Evolutionary conservation across 2,888 invertebrate genomes (phyloP), one percentile per base, ranked within the genome.

Genomic region (Pammene aurita): DNA sequence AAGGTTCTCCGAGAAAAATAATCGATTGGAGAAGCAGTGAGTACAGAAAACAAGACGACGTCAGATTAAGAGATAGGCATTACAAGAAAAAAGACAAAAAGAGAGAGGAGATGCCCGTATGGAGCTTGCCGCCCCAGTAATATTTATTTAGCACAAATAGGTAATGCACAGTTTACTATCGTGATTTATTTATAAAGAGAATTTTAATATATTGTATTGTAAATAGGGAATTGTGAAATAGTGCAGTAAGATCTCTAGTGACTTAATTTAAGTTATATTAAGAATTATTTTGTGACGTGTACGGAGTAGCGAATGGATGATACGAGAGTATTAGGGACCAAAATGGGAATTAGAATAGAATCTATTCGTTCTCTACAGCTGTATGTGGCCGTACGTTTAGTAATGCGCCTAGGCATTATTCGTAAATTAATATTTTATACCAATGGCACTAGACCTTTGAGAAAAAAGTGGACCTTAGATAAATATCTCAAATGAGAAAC

Each of bases 101-200:
- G 73, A 82, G 78, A 72, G 89, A 90, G 64, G 90, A 89, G 42
- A 81, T 85, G 54, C 90, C 91, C 0, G 75, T 87, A 7, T 92
- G 92, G 92, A 86, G 83, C 54, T 79, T 92, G 75, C 90, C 92
- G 5, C 85, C 85, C 13, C 88, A 92, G 83, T 90, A 87, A 41
- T 64, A 48, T 52, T 57, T 68, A 73, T 58, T 71, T 71, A 76
- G 71, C 72, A 75, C 73, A 74, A 67, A 57, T n/a, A n/a, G n/a
- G n/a, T 62, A 69, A 69, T 48, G 66, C 63, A 71, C 34, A 60
- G 44, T 66, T 57, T 42, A 61, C 46, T 50, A 52, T 50, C 65
- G 69, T 69, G 64, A 67, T 67, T 63, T 56, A 66, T 66, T 66
- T 70, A 68, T 70, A 11, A 61, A 66, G 66, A 66, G 50, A 66